Base-by-base conservation (phyloP, 2,113 vertebrate species). In the Morone saxatilis region DNA sequence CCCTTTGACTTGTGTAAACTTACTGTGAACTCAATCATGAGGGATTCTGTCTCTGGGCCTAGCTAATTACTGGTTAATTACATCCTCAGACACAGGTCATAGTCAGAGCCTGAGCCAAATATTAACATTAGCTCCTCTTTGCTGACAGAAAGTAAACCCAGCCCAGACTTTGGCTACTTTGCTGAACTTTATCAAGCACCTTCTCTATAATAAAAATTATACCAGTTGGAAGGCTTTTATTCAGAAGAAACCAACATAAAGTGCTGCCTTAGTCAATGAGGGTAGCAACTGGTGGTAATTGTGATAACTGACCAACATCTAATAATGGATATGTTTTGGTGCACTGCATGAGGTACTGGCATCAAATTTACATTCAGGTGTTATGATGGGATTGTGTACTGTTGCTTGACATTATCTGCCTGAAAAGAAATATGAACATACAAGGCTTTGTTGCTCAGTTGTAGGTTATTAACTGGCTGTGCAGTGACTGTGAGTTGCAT, bases 21-120 rank as follows among this genome's bases (percentile, higher is more conserved):
- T 60, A 22, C 53, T 9, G 25, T 88, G 81, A 89, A 85, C 81
- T 81, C 76, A 83, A 72, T 91, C 74, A 87, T 43, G 51, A 77
- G 45, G 77, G 82, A 66, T 59, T 78, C 71, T 61, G 71, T 85
- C 50, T 70, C 63, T 12, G 5, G 48, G 67, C 72, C 54, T 36
- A 59, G 78, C 50, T 90, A 91, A 92, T 89, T 90, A 80, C 80
- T 88, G 82, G 80, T 90, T 90, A 84, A 92, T 89, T 88, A 87
- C 69, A 80, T 86, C 73, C 45, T 84, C 67, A 82, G 75, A 89
- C 71, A 77, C 73, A 84, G 88, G 83, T 91, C 90, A 81, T 48
- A 80, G 65, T 86, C 60, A 10, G 71, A 87, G 78, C 40, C 16
- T n/a, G 3, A 69, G 75, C 74, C 72, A 80, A 84, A 81, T 83